phyloP scores from a whole-genome alignment of 2,888 invertebrate species.

The Caenorhabditis afra region DNA sequence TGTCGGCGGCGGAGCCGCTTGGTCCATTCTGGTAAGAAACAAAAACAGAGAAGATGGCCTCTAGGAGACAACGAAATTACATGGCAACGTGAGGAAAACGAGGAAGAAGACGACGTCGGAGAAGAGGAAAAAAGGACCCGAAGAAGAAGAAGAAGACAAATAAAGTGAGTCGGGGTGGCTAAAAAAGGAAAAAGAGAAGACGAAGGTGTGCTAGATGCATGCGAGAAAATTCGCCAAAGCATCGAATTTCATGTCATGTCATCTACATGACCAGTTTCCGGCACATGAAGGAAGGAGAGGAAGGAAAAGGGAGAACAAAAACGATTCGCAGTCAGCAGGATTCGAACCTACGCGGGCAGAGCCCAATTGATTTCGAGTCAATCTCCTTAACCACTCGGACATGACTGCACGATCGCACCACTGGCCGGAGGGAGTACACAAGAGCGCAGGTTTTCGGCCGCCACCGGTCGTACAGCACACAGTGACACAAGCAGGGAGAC shows the following conservation, averaged over 20 bases:
- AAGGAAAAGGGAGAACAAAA: slow-evolving; percentile 29
- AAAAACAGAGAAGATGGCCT: slow-evolving; percentile 18
- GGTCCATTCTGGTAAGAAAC: no score
- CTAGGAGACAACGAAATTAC: slow-evolving; percentile 31
- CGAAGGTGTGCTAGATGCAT: slow-evolving; percentile 49
- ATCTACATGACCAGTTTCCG: slow-evolving; percentile 42
- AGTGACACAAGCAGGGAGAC: slow-evolving; percentile 15
- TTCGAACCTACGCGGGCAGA: slow-evolving; percentile 78
- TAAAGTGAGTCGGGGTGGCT: slow-evolving; percentile 21
- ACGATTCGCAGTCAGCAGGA: slow-evolving; percentile 75
- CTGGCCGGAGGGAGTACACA: neutral
- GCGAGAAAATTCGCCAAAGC: slow-evolving; percentile 52
- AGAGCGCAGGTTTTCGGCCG: neutral
- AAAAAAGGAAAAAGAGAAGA: slow-evolving; percentile 10
- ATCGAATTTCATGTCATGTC: slow-evolving; percentile 56
- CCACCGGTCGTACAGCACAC: neutral
- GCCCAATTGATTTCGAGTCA: slow-evolving; percentile 77
- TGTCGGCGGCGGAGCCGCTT: no score
- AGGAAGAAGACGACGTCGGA: slow-evolving; percentile 5
- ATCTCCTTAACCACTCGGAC: slow-evolving; percentile 71
- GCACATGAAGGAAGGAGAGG: neutral
- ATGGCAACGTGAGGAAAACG: slow-evolving; percentile 37
- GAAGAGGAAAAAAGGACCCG: neutral
- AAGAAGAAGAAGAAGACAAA: slow-evolving; percentile 27
- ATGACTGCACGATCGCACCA: slow-evolving; percentile 5